A percentile compares a stretch with the other conserved stretches of the same genome.
phyloP scores from a whole-genome alignment of 1,140 invertebrate species.

The Leptinotarsa undecemlineata region DNA sequence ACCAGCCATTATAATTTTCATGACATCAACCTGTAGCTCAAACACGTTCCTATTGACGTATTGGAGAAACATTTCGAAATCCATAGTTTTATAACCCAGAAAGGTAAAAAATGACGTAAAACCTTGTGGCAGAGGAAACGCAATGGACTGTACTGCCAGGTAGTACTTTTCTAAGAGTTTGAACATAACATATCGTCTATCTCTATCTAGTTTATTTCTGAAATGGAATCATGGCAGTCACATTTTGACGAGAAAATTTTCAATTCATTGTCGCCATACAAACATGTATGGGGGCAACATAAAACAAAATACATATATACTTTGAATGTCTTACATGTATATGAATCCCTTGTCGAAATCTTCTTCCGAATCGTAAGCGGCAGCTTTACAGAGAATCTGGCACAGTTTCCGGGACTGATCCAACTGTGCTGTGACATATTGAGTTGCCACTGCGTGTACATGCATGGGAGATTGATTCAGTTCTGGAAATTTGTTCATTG shows the following conservation, averaged over 20 bases:
- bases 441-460: constrained; percentile 78
- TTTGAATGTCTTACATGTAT: constrained; percentile 66
- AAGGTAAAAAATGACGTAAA: constrained; percentile 87
- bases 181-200: constrained; percentile 70
- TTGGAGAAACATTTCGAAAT: constrained; percentile 76
- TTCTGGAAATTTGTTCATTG: constrained; percentile 55
- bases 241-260: too few species aligned
- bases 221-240: constrained; percentile 40
- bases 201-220: constrained; percentile 73
- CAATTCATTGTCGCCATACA: too few species aligned
- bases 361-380: constrained; percentile 65
- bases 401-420: constrained; percentile 77
- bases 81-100: constrained; percentile 75
- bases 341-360: constrained; percentile 76
- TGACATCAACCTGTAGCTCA: constrained; percentile 83
- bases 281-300: too few species aligned
- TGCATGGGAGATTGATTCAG: constrained; percentile 67
- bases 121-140: constrained; percentile 81
- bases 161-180: constrained; percentile 76
- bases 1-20: constrained; percentile 82
- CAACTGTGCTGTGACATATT: constrained; percentile 77
- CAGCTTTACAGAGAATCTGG: constrained; percentile 71
- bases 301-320: neutral
- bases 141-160: constrained; percentile 74
- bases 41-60: constrained; percentile 80